Conservation (phyloP, 1,140 invertebrate genomes). For the Bombyx mori region DNA sequence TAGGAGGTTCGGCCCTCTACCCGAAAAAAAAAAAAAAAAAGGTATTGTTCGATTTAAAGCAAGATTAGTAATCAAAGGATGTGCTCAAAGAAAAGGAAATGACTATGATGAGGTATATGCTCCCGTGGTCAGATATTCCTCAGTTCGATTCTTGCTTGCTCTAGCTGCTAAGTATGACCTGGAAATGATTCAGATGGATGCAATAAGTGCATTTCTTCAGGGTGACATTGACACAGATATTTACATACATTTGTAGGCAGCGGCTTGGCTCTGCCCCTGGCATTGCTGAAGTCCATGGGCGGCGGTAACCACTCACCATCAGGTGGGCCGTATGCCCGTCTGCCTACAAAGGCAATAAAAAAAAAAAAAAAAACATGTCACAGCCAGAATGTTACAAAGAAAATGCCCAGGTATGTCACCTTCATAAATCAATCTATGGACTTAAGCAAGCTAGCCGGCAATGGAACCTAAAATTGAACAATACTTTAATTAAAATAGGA, state of each 20-base stretch:
- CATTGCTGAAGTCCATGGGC: too few species aligned
- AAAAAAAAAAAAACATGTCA: too few species aligned
- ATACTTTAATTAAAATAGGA: constrained; percentile 19
- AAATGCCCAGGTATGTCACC: constrained; percentile 16
- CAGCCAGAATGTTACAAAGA: constrained; percentile 16
- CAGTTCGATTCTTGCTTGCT: constrained; percentile 12
- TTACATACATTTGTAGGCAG: too few species aligned
- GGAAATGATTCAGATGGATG: constrained; percentile 25
- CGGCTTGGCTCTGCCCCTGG: too few species aligned
- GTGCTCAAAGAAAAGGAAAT: constrained; percentile 10
- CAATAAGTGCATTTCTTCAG: constrained; percentile 21
- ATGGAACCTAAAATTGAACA: constrained; percentile 21
- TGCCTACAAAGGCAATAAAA: too few species aligned
- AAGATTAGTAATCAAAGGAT: constrained; percentile 16
- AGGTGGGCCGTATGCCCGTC: too few species aligned
- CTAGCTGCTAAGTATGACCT: constrained; percentile 20
- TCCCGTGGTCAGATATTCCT: constrained; percentile 10
- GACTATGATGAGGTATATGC: constrained; percentile 15
- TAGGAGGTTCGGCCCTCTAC: too few species aligned
- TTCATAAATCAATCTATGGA: constrained; percentile 28
- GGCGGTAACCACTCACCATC: too few species aligned
- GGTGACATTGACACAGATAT: constrained; percentile 24
- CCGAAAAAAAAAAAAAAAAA: too few species aligned
- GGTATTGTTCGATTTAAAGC: constrained; percentile 10
- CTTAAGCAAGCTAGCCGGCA: constrained; percentile 26